A percentile compares a stretch with the other conserved stretches of the same genome.
Evolutionary conservation across 2,888 invertebrate genomes (phyloP).

Genomic region (Drosophila atroscutellata): DNA sequence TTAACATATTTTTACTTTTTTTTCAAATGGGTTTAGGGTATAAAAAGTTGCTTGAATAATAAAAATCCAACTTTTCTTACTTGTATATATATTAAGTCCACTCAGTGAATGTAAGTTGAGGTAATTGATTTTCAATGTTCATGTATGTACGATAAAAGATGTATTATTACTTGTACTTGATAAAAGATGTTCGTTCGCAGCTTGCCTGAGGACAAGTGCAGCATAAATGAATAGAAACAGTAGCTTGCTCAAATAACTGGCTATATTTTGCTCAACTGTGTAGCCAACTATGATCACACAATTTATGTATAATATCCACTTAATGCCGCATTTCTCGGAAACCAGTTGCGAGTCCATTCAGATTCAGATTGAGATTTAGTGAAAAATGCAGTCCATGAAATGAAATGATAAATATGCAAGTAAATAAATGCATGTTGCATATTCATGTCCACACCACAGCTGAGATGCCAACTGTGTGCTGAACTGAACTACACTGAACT

Average conservation of each 20-base stretch:
- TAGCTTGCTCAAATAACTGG: constrained; percentile 46
- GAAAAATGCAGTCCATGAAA: constrained; percentile 45
- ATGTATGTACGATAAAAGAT: neutral
- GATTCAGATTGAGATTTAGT: constrained; percentile 29
- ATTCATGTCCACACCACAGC: constrained; percentile 41
- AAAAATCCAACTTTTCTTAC: neutral
- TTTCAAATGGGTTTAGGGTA: no score
- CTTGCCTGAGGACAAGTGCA: constrained; percentile 7
- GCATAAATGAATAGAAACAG: constrained; percentile 42
- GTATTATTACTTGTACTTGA: neutral
- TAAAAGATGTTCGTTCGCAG: constrained; percentile 9
- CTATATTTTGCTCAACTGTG: constrained; percentile 35
- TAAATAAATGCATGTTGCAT: constrained; percentile 60
- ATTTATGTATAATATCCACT: constrained; percentile 37
- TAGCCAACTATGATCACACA: constrained; percentile 41
- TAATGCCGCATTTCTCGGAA: constrained; percentile 3
- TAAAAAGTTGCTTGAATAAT: neutral
- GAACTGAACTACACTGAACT: constrained; percentile 46
- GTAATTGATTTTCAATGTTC: constrained; percentile 1
- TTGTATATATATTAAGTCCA: neutral
- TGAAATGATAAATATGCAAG: constrained; percentile 38
- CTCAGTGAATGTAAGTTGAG: neutral
- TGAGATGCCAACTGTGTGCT: constrained; percentile 74
- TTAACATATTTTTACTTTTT: no score
- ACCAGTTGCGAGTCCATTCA: constrained; percentile 45